phyloP scores from a whole-genome alignment of 2,888 invertebrate genomes.

The Metellina segmentata region DNA sequence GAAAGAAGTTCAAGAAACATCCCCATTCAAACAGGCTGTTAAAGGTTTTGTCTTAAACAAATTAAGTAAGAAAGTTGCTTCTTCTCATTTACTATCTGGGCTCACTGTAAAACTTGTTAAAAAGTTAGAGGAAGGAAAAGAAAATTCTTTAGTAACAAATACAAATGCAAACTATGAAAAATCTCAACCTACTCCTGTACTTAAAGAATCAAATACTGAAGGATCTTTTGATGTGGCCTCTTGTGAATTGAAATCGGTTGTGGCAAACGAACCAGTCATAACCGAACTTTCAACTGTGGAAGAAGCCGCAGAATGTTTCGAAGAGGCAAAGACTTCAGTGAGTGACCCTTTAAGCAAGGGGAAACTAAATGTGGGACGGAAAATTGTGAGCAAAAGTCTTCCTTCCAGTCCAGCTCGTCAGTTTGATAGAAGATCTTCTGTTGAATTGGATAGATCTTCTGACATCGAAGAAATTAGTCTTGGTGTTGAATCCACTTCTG shows the following conservation, averaged over 20 bases:
- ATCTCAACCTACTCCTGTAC: not conserved
- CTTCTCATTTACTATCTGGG: conserved; percentile 54
- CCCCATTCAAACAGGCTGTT: conserved; percentile 65
- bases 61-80: conserved; percentile 55
- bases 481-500: not conserved
- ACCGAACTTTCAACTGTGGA: conserved; percentile 42
- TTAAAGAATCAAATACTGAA: conserved; percentile 44
- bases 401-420: conserved; percentile 64
- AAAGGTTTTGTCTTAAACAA: conserved; percentile 63
- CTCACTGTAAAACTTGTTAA: conserved; percentile 61
- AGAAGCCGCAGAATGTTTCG: conserved; percentile 68
- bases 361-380: not conserved
- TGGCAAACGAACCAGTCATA: conserved; percentile 53
- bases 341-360: not conserved
- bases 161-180: not conserved
- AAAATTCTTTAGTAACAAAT: not conserved
- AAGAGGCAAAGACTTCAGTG: conserved; percentile 42
- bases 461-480: conserved; percentile 29
- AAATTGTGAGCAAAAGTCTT: conserved; percentile 40
- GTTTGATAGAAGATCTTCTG: conserved; percentile 13
- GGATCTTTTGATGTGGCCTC: not conserved
- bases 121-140: conserved; percentile 55
- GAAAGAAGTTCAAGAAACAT: conserved; percentile 41
- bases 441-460: conserved; percentile 18
- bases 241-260: conserved; percentile 68